Conservation (phyloP, 2,888 invertebrate species). For the Papilio protenor region DNA sequence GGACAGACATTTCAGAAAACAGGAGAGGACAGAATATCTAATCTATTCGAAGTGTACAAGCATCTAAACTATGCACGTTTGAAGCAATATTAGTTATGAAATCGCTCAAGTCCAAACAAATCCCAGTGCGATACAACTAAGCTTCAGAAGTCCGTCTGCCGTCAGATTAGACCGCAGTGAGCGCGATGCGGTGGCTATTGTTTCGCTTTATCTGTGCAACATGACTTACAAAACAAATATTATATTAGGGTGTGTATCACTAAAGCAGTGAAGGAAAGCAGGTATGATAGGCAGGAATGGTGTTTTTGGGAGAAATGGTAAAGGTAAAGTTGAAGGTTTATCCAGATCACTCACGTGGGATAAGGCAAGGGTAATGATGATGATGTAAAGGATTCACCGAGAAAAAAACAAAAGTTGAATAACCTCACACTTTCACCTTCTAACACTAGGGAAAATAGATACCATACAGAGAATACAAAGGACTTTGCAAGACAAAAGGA, state of each 20-base stretch:
- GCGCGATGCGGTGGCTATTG: not conserved
- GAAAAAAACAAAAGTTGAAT: too few species aligned
- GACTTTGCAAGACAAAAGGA: too few species aligned
- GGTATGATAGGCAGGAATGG: not conserved
- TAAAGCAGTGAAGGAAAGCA: not conserved
- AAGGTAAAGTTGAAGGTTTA: too few species aligned
- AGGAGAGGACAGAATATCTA: too few species aligned
- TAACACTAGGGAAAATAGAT: too few species aligned
- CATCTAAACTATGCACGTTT: not conserved
- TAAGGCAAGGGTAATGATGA: too few species aligned
- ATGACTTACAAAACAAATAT: not conserved
- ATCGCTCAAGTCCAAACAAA: not conserved
- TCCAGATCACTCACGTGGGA: too few species aligned
- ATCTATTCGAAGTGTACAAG: not conserved
- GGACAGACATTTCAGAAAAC: not conserved
- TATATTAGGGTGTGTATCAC: not conserved
- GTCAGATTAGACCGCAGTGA: slow-evolving; percentile 4
- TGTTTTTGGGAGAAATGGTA: too few species aligned
- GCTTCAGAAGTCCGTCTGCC: not conserved
- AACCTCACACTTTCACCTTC: too few species aligned
- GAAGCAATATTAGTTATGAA: not conserved
- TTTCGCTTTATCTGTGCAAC: slow-evolving; percentile 1
- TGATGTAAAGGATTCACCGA: too few species aligned
- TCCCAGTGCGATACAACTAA: not conserved
- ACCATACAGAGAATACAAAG: too few species aligned